Base-by-base conservation (phyloP, 2,888 invertebrate genomes). In the Euplexia lucipara region DNA sequence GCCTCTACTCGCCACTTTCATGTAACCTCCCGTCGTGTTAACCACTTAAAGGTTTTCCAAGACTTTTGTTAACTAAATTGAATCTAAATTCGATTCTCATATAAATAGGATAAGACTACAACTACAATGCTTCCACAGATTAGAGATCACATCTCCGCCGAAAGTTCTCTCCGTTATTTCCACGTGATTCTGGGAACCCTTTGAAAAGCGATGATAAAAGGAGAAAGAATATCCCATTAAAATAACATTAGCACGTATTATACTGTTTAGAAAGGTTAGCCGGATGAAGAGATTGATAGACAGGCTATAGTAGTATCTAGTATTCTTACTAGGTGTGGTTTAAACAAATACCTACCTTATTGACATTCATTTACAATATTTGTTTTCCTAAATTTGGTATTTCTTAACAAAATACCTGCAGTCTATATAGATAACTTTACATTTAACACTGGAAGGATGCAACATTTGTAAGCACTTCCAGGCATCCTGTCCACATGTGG, bases 391-490 rank as follows among this genome's bases (percentile, higher is more conserved):
- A 4, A 44, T 35, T n/a, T 20, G 26, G 18, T 52, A 16, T 22
- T 54, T 49, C n/a, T 7, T n/a, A 6, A 14, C 42, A 32, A 44
- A 41, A 2, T 2, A 26, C 0, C 7, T 48, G 26, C 9, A 12
- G n/a, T n/a, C n/a, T n/a, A n/a, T n/a, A n/a, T n/a, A 41, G 30
- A 41, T 22, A 56, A 47, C 22, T 51, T 41, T 32, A 53, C 16
- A 45, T n/a, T 47, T 22, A 42, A 30, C 34, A 14, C 32, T 44
- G 10, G 32, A 68, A 69, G 49, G 49, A 62, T 62, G 41, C 51
- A 53, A 75, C 77, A 75, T 76, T 70, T 75, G 75, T 64, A 68
- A 65, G 58, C 67, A 61, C 73, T 78, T 77, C 68, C 68, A 76
- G 71, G 70, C 78, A 67, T 74, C 66, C 69, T 56, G 66, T 37